Evolutionary conservation across 2,888 invertebrate genomes (phyloP), one percentile per base, ranked within the genome.

Genomic region (Boloria selene): DNA sequence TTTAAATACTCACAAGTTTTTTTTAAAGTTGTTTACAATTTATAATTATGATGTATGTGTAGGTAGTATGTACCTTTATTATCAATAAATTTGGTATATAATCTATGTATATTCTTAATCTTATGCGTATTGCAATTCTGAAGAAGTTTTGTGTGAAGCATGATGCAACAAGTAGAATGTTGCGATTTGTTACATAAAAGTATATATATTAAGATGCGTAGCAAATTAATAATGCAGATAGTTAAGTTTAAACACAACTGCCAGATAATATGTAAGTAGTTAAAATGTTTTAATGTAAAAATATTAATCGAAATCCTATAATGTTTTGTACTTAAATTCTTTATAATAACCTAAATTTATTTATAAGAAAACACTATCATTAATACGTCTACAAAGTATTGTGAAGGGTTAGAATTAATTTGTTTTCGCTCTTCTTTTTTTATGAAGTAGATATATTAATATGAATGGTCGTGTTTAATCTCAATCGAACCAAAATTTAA

Each of bases 211-310:
- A 88, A 84, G 84, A 74, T 67, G 81, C 66, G 80, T 89, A 89
- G 87, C 77, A 78, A 83, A 86, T 76, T 82, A 81, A 80, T 84
- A 77, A 74, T 67, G 68, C 71, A 74, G 83, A 83, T 84, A 83
- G 81, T 84, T 85, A 84, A 76, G 75, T 82, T 83, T 79, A 84
- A 85, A 84, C 86, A 87, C 82, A 87, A 90, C 91, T 90, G 91
- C 90, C 91, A 90, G 82, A 83, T 88, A 88, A 83, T 49, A 80
- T 77, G 74, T 89, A 89, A 87, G 86, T 88, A 88, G 85, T 81
- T 86, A 88, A 88, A 85, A 85, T 81, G 83, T 87, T 86, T 87
- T 84, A 85, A 86, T 87, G 80, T 87, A 85, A 82, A 82, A 75
- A 80, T 83, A 85, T 80, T 79, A 78, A 74, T 80, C 80, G 79